Conservation (phyloP, 2,113 vertebrate species). For the Scalopus aquaticus region DNA sequence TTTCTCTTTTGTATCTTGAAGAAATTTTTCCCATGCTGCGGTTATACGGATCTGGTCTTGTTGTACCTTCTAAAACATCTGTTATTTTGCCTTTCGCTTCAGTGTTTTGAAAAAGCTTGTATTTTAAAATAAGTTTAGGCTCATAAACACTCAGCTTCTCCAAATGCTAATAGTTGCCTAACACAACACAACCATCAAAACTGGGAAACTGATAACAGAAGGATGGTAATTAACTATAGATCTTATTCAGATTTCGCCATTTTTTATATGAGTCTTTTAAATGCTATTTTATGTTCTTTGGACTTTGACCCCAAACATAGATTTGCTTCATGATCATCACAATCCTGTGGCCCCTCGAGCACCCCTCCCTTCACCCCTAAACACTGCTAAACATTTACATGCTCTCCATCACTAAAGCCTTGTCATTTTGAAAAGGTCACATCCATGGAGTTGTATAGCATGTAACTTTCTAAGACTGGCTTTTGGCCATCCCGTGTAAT, state of each 20-base stretch:
- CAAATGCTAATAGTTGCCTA: background rate
- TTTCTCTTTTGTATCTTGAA: background rate
- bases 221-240: background rate
- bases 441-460: background rate
- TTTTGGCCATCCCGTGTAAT: background rate
- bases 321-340: background rate
- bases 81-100: conserved; percentile 18
- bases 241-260: background rate
- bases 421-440: background rate
- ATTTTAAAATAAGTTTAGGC: conserved; percentile 8
- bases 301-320: background rate
- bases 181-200: background rate
- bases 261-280: background rate
- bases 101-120: background rate
- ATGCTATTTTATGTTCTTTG: background rate
- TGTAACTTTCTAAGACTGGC: background rate
- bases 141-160: background rate
- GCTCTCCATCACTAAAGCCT: background rate
- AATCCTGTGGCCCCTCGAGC: background rate
- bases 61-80: background rate
- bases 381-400: background rate
- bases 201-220: background rate
- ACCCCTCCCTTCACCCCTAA: background rate
- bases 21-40: background rate
- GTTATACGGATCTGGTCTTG: background rate